phyloP scores from a whole-genome alignment of 2,888 invertebrate species.

The Cenopis cana region DNA sequence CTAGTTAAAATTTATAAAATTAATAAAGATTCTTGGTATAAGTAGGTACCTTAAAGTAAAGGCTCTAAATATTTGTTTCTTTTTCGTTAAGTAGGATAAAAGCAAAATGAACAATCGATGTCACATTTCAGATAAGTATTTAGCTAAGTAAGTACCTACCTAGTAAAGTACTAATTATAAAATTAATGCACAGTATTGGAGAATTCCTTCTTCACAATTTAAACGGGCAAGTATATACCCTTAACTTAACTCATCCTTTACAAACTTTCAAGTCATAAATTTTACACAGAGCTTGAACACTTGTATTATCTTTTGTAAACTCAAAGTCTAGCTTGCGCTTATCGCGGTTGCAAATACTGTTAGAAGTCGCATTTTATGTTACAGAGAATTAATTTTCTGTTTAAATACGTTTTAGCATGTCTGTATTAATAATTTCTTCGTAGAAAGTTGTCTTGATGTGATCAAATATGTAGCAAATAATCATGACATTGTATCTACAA shows the following conservation, averaged over 20 bases:
- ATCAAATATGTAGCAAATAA: not conserved
- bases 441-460: not conserved
- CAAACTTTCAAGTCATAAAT: conserved; percentile 41
- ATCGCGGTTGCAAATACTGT: conserved; percentile 6
- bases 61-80: no score
- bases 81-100: no score
- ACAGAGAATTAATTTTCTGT: not conserved
- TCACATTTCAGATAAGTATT: no score
- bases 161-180: not conserved
- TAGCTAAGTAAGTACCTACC: not conserved
- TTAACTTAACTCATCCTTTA: conserved; percentile 36
- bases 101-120: no score
- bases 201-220: not conserved
- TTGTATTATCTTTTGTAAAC: conserved; percentile 31
- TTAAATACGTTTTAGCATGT: not conserved
- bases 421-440: not conserved
- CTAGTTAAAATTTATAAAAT: not conserved
- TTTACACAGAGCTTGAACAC: conserved; percentile 31
- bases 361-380: not conserved
- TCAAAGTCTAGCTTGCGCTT: conserved; percentile 25
- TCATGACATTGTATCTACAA: no score
- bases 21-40: no score
- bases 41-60: no score
- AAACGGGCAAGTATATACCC: not conserved
- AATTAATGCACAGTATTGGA: not conserved